Evolutionary conservation across 2,888 invertebrate species (phyloP), one percentile per base, ranked within the genome.

Genomic region (Nomada fucata): DNA sequence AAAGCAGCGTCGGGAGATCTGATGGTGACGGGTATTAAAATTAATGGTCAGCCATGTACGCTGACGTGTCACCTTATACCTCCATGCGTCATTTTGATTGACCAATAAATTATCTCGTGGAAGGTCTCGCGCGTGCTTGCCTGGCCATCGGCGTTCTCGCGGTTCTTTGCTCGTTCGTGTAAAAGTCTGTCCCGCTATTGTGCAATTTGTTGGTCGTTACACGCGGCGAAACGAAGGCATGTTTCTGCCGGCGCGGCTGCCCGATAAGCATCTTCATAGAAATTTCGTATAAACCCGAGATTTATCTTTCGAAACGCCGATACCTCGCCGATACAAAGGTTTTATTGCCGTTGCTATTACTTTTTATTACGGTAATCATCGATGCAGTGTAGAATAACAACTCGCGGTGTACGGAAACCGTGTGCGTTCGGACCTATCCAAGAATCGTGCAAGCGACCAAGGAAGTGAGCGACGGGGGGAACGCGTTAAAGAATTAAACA

Each of bases 21-120:
- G 89, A 91, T 89, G 89, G 90, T 90, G 90, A 91, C 90, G 91
- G 86, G 91, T 91, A 92, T 92, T 89, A 92, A 92, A 93, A 93
- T 93, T 92, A 93, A 93, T 93, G 93, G 90, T 90, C 91, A 90
- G 89, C 89, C 88, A 86, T 87, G 89, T 89, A 92, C 92, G 93
- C 91, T 93, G 93, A 93, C 93, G 93, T 91, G 92, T 93, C 93
- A 92, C 92, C 92, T 93, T 92, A 92, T 93, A 92, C 93, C 92
- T 91, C 91, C 92, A 93, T 93, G 91, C 91, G 92, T 93, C 93
- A 93, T 92, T 91, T 91, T 91, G 93, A 93, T 93, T 92, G 93
- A 93, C 92, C 91, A 92, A 93, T 93, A 93, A 93, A 92, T 93
- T 93, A 93, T 93, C 90, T 91, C 89, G 79, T 83, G 81, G 75